Conservation (phyloP, 1,140 invertebrate genomes). For the Cydia pomonella region DNA sequence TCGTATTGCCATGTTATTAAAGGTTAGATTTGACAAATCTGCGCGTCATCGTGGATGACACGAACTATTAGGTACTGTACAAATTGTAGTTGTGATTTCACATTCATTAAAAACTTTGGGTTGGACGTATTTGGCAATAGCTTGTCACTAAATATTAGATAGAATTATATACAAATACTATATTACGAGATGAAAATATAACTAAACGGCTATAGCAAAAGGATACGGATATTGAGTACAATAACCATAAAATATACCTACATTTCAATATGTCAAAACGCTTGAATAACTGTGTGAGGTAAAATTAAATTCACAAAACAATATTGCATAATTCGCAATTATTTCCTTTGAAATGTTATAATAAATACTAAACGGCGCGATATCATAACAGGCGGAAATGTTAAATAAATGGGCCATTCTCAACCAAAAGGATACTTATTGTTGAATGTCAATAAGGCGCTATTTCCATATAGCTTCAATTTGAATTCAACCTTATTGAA, state of each 20-base stretch:
- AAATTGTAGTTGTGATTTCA: no score
- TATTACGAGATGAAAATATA: background rate
- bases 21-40: no score
- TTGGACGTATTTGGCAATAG: no score
- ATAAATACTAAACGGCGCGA: background rate
- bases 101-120: no score
- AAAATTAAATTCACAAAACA: constrained; percentile 9
- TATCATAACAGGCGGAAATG: constrained; percentile 7
- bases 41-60: no score
- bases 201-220: background rate
- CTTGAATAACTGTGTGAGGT: background rate
- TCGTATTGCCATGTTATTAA: no score
- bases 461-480: no score
- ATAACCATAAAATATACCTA: constrained; percentile 1
- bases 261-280: background rate
- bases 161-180: background rate
- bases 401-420: background rate
- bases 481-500: no score
- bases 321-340: background rate
- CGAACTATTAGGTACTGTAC: no score
- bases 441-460: no score
- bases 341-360: background rate
- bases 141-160: no score
- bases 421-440: no score
- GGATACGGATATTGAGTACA: background rate